Percentiles rank a stretch among this genome's conserved stretches.
These are phyloP conservation scores for Spongilla lacustris DNA, from an alignment of 37 sponge, comb jelly and placozoan species.

Conservation along the genomic window DNA sequence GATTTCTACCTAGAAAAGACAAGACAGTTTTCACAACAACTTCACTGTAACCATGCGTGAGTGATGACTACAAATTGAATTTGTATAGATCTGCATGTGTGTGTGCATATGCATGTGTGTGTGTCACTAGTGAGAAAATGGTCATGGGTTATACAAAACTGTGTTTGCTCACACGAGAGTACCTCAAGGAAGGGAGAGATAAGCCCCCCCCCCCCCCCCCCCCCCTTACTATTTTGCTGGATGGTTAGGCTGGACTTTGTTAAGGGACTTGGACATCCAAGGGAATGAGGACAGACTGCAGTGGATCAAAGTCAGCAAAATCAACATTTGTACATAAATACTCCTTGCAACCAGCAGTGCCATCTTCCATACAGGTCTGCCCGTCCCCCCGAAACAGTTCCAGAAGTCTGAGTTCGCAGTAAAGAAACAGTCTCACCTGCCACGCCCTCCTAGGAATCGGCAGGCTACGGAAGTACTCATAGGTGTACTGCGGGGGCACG, in stretches of 20 bases:
- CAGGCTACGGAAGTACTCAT: conserved; percentile 35
- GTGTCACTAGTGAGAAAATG: background rate
- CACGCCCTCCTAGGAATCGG: conserved; percentile 47
- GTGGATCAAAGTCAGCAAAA: background rate
- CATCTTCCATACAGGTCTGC: conserved; percentile 26
- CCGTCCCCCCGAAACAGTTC: conserved; percentile 70
- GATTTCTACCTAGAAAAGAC: conserved; percentile 71
- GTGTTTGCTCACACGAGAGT: too few species aligned
- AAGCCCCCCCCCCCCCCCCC: too few species aligned
- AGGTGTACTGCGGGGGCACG: conserved; percentile 50
- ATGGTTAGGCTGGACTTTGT: background rate
- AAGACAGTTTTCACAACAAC: conserved; percentile 9
- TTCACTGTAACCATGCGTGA: background rate
- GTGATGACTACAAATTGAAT: background rate
- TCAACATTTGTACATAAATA: conserved; percentile 30
- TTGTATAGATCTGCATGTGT: too few species aligned
- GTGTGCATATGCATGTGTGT: background rate
- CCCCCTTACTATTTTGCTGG: too few species aligned
- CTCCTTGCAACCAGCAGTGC: background rate
- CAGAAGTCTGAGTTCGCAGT: conserved; percentile 70
- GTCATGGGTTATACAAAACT: too few species aligned
- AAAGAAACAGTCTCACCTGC: conserved; percentile 73
- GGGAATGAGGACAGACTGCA: background rate
- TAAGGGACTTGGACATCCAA: conserved; percentile 20
- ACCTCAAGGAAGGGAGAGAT: too few species aligned